Evolutionary conservation across 2,113 vertebrate species (phyloP), one percentile per base, ranked within the genome.

Genomic region (Progne subis): DNA sequence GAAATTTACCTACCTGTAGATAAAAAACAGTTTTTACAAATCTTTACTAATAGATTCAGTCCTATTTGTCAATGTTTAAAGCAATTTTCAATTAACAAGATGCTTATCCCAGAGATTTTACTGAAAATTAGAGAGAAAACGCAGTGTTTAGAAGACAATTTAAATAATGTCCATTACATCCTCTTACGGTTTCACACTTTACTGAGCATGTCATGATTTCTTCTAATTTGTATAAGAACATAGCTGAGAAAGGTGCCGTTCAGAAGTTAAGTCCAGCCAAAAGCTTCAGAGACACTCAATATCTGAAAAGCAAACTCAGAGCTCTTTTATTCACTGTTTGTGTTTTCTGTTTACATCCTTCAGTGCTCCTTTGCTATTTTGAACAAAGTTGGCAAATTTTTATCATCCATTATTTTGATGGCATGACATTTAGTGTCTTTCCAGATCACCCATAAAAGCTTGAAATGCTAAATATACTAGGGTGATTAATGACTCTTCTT

Each of bases 151-250:
- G 34, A 84, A 75, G 25, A 76, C 11, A 71, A 49, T 60, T 85
- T 59, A 32, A 9, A 39, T 39, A 67, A 32, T 12, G 8, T 32
- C 28, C 18, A n/a, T 53, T 57, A 11, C 16, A 49, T 52, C 18
- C 14, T 56, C 6, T 37, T 59, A 21, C 0, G 0, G 4, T 16
- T 82, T 84, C 39, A 79, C 1, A 2, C 8, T 39, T 55, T 64
- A 70, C 19, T 68, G 12, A 86, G 8, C 19, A 57, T 44, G 5
- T 41, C 12, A 37, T 43, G 6, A 64, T 89, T 80, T 77, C 18
- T 50, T 47, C 47, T 82, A 26, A 82, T 76, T 90, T 87, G 1
- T 57, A 18, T 37, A 17, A 53, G 18, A 57, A n/a, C 11, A 82
- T 9, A 78, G 13, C 17, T 80, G 46, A 72, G 57, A 86, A 92